Percentiles rank a stretch among this genome's conserved stretches.
These are phyloP conservation scores for Catharus ustulatus DNA, from an alignment of 2,797 vertebrate genomes.

Conservation along the genomic window DNA sequence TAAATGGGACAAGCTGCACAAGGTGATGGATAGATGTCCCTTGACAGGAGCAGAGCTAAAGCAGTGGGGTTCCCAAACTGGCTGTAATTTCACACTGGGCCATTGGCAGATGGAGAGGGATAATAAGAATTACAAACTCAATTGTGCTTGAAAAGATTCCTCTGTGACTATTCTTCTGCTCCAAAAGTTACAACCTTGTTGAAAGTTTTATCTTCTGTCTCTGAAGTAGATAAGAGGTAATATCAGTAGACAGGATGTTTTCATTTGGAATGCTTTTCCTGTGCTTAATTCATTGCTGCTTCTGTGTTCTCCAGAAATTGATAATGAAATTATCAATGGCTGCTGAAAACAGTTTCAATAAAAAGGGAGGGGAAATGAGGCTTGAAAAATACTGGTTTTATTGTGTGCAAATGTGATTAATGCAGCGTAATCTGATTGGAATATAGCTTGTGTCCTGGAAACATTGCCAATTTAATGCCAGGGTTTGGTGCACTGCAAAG, in stretches of 20 bases:
- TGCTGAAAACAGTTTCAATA: constrained; percentile 20
- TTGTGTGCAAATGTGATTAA: constrained; percentile 14
- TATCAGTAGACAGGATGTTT: not conserved
- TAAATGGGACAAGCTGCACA: constrained; percentile 15
- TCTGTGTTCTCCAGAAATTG: not conserved
- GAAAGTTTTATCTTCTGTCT: not conserved
- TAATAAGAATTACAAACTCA: constrained; percentile 24
- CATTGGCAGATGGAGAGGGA: not conserved
- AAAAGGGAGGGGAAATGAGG: not conserved
- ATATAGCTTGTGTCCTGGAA: constrained; percentile 11
- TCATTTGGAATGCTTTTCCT: constrained; percentile 18
- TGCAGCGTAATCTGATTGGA: constrained; percentile 5
- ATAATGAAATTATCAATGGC: not conserved
- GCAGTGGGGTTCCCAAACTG: constrained; percentile 21
- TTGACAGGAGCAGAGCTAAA: constrained; percentile 55
- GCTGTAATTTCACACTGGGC: constrained; percentile 72
- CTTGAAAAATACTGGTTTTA: not conserved
- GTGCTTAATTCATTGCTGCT: not conserved
- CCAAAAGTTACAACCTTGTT: not conserved
- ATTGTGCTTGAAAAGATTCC: constrained; percentile 34
- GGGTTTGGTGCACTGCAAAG: not conserved
- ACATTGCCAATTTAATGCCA: not conserved
- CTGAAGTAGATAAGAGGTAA: not conserved
- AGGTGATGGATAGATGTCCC: constrained; percentile 28
- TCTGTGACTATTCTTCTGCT: not conserved